Conservation (phyloP, 1,140 invertebrate species). For the Wiebesia pumilae region DNA sequence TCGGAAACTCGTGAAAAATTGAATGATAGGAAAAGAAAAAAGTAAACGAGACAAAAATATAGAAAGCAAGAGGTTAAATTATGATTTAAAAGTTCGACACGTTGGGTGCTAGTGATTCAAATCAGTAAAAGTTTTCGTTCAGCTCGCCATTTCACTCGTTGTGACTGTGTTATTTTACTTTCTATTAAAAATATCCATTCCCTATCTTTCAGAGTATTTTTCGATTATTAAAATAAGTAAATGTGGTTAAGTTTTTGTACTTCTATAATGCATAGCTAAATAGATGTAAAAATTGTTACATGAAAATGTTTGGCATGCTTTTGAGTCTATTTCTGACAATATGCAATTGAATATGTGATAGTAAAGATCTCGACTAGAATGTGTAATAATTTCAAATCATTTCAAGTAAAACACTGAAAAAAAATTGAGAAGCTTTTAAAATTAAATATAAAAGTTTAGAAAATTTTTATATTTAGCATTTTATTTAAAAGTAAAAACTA, state of each 20-base stretch:
- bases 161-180: background rate
- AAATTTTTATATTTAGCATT: no score
- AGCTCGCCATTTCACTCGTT: background rate
- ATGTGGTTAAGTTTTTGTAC: background rate
- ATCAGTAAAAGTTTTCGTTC: constrained; percentile 47
- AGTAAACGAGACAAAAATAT: background rate
- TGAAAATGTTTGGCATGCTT: no score
- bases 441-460: no score
- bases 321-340: no score
- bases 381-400: no score
- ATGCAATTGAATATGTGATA: no score
- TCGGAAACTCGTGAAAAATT: background rate
- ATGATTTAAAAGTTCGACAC: constrained; percentile 46
- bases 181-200: background rate
- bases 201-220: background rate
- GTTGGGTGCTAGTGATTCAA: constrained; percentile 31
- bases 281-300: no score
- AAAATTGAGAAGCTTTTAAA: no score
- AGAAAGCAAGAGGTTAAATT: constrained; percentile 28
- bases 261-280: background rate
- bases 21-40: constrained; percentile 13
- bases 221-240: background rate
- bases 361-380: no score
- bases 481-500: no score
- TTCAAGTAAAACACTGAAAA: no score